Percentiles rank a stretch among this genome's conserved stretches.
These are phyloP conservation scores for Neolamprologus longior DNA, from an alignment of 2,113 vertebrate species.

Conservation along the genomic window DNA sequence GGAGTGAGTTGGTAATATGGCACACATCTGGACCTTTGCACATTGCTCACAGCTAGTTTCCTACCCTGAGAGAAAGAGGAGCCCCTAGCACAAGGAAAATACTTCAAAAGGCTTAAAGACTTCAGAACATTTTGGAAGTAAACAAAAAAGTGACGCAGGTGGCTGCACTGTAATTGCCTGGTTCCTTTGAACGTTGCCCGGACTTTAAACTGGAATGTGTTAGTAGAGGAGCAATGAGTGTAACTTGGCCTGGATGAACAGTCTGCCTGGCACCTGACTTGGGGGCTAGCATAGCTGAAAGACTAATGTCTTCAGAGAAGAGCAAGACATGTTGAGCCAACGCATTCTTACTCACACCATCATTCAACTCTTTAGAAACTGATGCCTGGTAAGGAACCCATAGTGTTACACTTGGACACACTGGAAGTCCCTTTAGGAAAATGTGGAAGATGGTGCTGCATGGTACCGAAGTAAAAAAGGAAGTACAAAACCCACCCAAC, in stretches of 20 bases:
- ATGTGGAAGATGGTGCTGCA: neutral
- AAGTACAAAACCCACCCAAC: neutral
- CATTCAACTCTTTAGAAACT: neutral
- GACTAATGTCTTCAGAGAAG: neutral
- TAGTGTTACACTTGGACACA: neutral
- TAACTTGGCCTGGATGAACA: neutral
- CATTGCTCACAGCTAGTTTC: neutral
- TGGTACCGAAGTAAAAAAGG: neutral
- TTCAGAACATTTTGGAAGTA: constrained; percentile 41
- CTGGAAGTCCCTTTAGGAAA: neutral
- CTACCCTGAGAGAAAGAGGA: constrained; percentile 8
- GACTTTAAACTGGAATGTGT: constrained; percentile 51
- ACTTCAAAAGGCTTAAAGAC: constrained; percentile 53
- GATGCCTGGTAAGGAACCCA: neutral
- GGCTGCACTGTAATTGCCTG: constrained; percentile 39
- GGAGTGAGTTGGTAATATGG: neutral
- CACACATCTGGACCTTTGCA: neutral
- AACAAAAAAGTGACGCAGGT: constrained; percentile 40
- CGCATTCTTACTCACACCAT: neutral
- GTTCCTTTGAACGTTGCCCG: constrained; percentile 48
- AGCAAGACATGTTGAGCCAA: neutral
- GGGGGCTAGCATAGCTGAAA: neutral
- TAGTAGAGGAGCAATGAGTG: constrained; percentile 11
- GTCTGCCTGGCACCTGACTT: neutral
- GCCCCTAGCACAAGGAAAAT: constrained; percentile 27